These are phyloP conservation scores for Dolomedes plantarius DNA, from an alignment of 2,888 invertebrate species.

Conservation along the genomic window DNA sequence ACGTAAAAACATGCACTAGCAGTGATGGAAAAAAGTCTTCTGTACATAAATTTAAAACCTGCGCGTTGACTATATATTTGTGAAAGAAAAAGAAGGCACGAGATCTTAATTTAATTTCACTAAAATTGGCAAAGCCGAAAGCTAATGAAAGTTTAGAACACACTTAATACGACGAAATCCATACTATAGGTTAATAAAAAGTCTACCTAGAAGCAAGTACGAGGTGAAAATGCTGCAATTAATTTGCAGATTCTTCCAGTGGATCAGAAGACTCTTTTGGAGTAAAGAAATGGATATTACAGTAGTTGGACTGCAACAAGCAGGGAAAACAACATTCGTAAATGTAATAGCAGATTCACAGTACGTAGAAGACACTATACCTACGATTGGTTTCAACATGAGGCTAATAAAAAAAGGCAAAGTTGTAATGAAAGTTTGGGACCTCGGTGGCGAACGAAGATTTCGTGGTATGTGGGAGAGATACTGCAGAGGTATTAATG, in stretches of 20 bases:
- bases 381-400: constrained; percentile 99
- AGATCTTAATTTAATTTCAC: no score
- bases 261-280: constrained; percentile 99
- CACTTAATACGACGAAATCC: no score
- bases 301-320: constrained; percentile 97
- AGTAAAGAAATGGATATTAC: constrained; percentile 99
- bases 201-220: no score
- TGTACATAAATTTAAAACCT: no score
- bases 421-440: constrained; percentile 90
- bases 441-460: constrained; percentile 99
- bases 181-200: no score
- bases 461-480: constrained; percentile 99
- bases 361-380: constrained; percentile 99
- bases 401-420: constrained; percentile 99
- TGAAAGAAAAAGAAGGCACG: no score
- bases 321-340: constrained; percentile 99
- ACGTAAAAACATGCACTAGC: no score
- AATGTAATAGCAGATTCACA: constrained; percentile 99
- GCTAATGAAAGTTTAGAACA: no score
- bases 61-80: no score
- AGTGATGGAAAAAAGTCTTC: no score
- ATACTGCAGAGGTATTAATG: constrained; percentile 99
- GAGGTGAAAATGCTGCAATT: constrained; percentile 94
- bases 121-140: no score
- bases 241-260: constrained; percentile 98